Base-by-base conservation (phyloP, 1,140 invertebrate species). In the Leptopilina boulardi region DNA sequence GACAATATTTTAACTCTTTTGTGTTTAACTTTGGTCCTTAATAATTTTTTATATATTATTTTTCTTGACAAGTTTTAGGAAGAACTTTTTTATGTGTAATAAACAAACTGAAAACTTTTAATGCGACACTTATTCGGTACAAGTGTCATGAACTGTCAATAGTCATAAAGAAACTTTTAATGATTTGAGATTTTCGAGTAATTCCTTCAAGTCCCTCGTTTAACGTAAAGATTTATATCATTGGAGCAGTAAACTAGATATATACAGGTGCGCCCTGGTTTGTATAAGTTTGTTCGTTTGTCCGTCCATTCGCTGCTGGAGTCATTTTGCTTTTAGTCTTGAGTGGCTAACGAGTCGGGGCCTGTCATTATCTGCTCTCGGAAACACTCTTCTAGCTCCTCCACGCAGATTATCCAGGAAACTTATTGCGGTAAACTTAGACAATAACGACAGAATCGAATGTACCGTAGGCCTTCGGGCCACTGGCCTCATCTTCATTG, bases 201-300 rank as follows among this genome's bases (percentile, higher is more conserved):
- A 77, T 80, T 78, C 75, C 72, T 73, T 77, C 51, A 11, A 38
- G 21, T 54, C 76, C 87, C 85, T 88, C 87, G 88, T 89, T 89
- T 88, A 8, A 87, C 85, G 88, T 88, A 89, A 85, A 78, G 85
- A 88, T 90, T 90, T 89, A 88, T 88, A 89, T 90, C 87, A 90
- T 89, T 88, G 84, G 82, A 82, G 86, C 80, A 88, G 87, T 90
- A 88, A 89, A 84, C 83, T 87, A 77, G 81, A 77, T 79, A 83
- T 84, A 89, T 88, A 90, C 88, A 87, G 89, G 89, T 83, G 87
- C 87, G 87, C 87, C 86, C 85, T 80, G 86, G 72, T 89, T 89
- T 86, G 85, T 87, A 80, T 85, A 85, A 18, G 51, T 80, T 71
- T 54, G 30, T 82, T 70, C 76, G 80, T 82, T 78, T 70, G 70